Evolutionary conservation across 64 coral and sea anemone species (phyloP).

Genomic region (Actinia tenebrosa): DNA sequence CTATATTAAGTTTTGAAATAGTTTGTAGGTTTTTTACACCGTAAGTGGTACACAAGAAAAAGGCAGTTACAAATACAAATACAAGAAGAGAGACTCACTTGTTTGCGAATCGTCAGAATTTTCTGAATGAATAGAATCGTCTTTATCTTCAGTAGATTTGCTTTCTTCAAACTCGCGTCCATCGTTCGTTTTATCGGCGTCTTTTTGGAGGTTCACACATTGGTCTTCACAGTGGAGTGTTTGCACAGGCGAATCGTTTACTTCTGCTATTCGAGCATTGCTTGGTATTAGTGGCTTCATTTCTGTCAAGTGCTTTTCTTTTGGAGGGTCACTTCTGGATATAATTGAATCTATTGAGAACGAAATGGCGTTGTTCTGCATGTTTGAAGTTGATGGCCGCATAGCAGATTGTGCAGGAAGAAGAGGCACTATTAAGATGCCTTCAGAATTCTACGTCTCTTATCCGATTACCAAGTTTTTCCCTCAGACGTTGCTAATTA

Average conservation of each 20-base stretch:
- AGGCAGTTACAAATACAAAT: too few relatives aligned
- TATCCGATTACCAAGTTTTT: slow-evolving; percentile 79
- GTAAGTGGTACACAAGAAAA: too few relatives aligned
- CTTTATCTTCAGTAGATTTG: not conserved
- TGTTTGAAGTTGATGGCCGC: slow-evolving; percentile 44
- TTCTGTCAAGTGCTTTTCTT: slow-evolving; percentile 12
- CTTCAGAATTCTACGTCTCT: slow-evolving; percentile 43
- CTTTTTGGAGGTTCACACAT: not conserved
- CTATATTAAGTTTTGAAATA: not conserved
- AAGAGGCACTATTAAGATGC: slow-evolving; percentile 12
- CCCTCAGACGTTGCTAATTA: slow-evolving; percentile 78
- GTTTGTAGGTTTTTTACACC: too few relatives aligned
- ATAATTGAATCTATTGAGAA: slow-evolving; percentile 90
- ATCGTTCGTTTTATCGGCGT: not conserved
- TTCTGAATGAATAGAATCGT: not conserved
- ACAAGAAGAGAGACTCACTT: not conserved
- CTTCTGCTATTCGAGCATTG: slow-evolving; percentile 2
- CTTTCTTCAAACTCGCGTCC: not conserved
- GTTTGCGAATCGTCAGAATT: not conserved
- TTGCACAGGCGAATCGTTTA: slow-evolving; percentile 9
- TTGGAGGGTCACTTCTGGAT: slow-evolving; percentile 76
- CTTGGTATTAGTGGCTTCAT: not conserved
- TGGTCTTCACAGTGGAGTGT: slow-evolving; percentile 26
- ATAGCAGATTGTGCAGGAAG: slow-evolving; percentile 16
- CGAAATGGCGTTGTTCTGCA: slow-evolving; percentile 71